Percentiles rank a stretch among this genome's conserved stretches.
phyloP scores from a whole-genome alignment of 1,140 invertebrate genomes.

The Copidosoma floridanum region DNA sequence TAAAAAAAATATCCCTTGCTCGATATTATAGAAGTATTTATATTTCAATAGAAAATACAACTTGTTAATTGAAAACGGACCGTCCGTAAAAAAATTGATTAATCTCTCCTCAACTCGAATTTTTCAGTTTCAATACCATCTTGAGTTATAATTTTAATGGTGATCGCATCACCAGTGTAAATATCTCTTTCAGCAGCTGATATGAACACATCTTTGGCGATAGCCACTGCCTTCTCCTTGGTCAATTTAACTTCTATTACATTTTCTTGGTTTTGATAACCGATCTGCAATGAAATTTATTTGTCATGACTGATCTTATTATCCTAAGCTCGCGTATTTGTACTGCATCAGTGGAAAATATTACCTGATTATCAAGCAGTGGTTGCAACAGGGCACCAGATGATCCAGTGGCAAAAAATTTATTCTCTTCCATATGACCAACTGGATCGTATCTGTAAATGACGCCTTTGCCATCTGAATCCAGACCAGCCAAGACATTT shows the following conservation, averaged over 20 bases:
- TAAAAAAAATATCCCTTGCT: no score
- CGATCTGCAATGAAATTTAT: constrained; percentile 69
- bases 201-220: constrained; percentile 95
- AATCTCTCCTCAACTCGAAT: constrained; percentile 78
- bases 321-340: no score
- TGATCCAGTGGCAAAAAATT: constrained; percentile 82
- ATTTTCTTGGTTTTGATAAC: constrained; percentile 79
- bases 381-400: constrained; percentile 78
- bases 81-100: constrained; percentile 39
- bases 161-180: constrained; percentile 90
- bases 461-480: constrained; percentile 85
- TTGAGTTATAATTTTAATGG: constrained; percentile 87
- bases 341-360: background rate
- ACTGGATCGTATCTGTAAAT: constrained; percentile 97
- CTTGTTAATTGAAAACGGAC: constrained; percentile 23
- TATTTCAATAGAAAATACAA: constrained; percentile 22
- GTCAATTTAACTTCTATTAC: constrained; percentile 63
- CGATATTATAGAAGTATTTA: constrained; percentile 1
- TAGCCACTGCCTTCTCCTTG: constrained; percentile 75
- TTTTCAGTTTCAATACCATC: constrained; percentile 75
- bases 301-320: no score
- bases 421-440: constrained; percentile 83
- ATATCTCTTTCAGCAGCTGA: constrained; percentile 97
- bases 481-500: constrained; percentile 89
- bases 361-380: constrained; percentile 81